These are phyloP conservation scores for Cydia strobilella DNA, from an alignment of 1,140 invertebrate species.

Conservation along the genomic window DNA sequence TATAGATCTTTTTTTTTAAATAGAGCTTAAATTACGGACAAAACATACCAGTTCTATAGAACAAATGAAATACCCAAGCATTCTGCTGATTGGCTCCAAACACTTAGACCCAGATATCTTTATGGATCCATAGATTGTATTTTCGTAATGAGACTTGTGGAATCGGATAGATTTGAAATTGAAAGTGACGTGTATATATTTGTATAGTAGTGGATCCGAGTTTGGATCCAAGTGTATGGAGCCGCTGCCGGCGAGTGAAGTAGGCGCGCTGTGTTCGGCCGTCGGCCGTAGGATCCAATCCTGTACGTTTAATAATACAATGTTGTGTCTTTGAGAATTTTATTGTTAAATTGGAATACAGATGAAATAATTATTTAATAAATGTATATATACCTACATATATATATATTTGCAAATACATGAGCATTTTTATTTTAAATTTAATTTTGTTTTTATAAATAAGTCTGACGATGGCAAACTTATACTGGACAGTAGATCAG, in stretches of 20 bases:
- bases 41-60: not conserved
- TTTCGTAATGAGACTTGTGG: too few species aligned
- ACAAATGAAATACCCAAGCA: not conserved
- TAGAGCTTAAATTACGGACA: not conserved
- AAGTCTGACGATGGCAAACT: not conserved
- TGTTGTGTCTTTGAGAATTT: conserved; percentile 79
- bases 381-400: conserved; percentile 69
- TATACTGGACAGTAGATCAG: conserved; percentile 12
- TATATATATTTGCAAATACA: conserved; percentile 78
- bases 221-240: conserved; percentile 42
- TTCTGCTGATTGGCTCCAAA: not conserved
- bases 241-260: not conserved
- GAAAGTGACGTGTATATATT: too few species aligned
- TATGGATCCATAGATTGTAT: not conserved
- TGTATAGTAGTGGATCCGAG: not conserved
- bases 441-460: conserved; percentile 22
- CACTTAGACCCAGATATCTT: not conserved
- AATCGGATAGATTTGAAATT: too few species aligned
- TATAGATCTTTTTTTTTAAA: not conserved
- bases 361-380: conserved; percentile 78
- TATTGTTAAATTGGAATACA: conserved; percentile 80
- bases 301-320: conserved; percentile 67
- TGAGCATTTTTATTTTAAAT: conserved; percentile 56
- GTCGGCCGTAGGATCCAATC: conserved; percentile 57
- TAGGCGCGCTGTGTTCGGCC: not conserved